Percentiles rank a stretch among this genome's conserved stretches.
Conservation (phyloP, 1,140 invertebrate species). For the Calephelis nemesis region DNA sequence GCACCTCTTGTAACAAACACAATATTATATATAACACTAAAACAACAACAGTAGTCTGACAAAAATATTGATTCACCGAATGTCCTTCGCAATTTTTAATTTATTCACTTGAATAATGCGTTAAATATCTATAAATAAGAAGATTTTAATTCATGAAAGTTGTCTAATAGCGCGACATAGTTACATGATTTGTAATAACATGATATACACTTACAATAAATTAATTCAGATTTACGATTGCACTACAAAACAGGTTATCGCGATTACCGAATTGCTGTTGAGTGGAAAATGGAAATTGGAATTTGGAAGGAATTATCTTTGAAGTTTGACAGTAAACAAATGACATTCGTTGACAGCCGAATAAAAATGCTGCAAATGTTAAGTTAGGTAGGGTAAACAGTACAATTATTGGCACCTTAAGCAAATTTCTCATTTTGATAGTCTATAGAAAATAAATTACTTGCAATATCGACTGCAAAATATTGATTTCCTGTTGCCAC, state of each 20-base stretch:
- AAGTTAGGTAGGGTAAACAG: neutral
- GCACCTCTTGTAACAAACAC: constrained; percentile 15
- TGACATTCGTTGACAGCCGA: neutral
- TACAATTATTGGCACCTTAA: too few species aligned
- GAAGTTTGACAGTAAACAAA: neutral
- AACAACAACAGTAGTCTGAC: constrained; percentile 19
- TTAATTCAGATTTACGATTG: constrained; percentile 20
- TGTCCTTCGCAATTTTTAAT: constrained; percentile 29
- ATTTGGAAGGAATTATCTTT: constrained; percentile 11
- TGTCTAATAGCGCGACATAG: constrained; percentile 21
- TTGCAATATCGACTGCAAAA: too few species aligned
- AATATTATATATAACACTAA: neutral
- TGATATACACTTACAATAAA: constrained; percentile 28
- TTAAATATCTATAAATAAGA: constrained; percentile 20
- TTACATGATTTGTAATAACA: constrained; percentile 35
- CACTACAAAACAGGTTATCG: constrained; percentile 20
- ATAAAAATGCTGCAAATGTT: neutral
- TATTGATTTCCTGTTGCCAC: too few species aligned
- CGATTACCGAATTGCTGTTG: constrained; percentile 20
- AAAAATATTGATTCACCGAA: constrained; percentile 33
- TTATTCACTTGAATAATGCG: constrained; percentile 27
- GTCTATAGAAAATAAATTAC: too few species aligned
- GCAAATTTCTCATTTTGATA: too few species aligned
- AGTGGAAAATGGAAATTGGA: constrained; percentile 13
- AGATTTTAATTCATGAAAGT: constrained; percentile 19